Percentiles rank a stretch among this genome's conserved stretches.
Conservation (phyloP, 2,797 vertebrate species). For the Helarctos malayanus region DNA sequence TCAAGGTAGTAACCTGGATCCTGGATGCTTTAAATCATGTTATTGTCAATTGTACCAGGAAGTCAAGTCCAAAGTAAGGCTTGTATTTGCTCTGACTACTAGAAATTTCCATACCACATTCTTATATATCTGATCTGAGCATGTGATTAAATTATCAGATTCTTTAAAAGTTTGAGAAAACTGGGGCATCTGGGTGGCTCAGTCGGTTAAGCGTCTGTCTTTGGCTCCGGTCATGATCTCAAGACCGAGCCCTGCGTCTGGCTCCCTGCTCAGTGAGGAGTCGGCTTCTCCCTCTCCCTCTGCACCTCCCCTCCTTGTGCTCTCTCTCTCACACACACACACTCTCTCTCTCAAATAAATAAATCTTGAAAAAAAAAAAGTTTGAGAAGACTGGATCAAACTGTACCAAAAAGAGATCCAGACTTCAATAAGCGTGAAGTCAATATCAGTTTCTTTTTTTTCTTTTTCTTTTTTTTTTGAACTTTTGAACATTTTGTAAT, state of each 20-base stretch:
- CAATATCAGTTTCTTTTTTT: neutral
- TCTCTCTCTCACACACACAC: neutral
- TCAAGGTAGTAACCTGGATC: neutral
- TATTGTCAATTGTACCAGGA: neutral
- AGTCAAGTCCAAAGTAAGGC: slow-evolving; percentile 15
- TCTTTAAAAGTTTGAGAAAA: neutral
- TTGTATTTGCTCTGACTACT: neutral
- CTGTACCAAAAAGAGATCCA: neutral
- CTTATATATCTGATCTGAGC: neutral
- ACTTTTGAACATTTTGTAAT: too few relatives aligned
- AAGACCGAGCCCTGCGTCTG: neutral
- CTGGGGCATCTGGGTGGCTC: neutral
- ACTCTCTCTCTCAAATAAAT: neutral
- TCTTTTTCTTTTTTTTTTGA: too few relatives aligned
- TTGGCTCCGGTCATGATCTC: neutral
- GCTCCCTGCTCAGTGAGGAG: neutral
- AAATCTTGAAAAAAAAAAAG: neutral
- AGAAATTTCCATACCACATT: neutral
- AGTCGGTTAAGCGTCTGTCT: neutral
- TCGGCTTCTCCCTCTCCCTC: neutral
- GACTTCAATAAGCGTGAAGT: slow-evolving; percentile 26
- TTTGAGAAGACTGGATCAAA: neutral
- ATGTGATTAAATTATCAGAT: neutral
- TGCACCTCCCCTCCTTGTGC: neutral
- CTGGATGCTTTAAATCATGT: neutral